phyloP scores from a whole-genome alignment of 2,797 vertebrate genomes.

The Linurgus olivaceus region DNA sequence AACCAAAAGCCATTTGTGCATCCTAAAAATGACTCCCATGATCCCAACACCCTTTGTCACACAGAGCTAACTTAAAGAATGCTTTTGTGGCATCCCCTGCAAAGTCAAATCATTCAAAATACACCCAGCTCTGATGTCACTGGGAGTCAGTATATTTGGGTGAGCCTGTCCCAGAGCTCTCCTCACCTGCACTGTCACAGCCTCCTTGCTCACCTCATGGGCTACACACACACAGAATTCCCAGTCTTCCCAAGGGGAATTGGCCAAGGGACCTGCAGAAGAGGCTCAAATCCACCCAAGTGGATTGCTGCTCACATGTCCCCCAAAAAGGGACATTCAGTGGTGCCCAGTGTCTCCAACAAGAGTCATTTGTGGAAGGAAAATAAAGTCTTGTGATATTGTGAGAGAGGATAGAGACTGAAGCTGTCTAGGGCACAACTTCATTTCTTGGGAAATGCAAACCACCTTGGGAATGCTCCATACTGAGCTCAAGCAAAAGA shows the following conservation, averaged over 20 bases:
- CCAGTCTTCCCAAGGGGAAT: neutral
- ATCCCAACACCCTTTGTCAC: neutral
- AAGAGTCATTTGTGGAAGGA: neutral
- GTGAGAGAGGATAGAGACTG: accelerated
- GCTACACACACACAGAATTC: accelerated
- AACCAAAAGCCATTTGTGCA: neutral
- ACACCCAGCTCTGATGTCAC: neutral
- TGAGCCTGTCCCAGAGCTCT: neutral
- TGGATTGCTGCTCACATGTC: neutral
- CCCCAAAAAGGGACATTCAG: neutral
- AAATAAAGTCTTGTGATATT: neutral
- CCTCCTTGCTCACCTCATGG: neutral
- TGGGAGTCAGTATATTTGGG: neutral
- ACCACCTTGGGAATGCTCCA: neutral
- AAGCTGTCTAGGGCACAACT: neutral
- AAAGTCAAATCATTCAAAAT: neutral
- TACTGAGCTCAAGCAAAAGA: neutral
- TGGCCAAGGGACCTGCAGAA: neutral
- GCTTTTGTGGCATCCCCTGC: neutral
- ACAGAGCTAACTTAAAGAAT: neutral
- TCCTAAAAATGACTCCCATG: neutral
- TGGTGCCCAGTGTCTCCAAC: neutral
- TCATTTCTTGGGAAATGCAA: neutral
- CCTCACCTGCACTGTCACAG: neutral
- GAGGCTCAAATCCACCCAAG: neutral